A percentile compares a stretch with the other conserved stretches of the same genome.
Conservation (phyloP, 2,888 invertebrate genomes). For the Muschampia plurimacula region DNA sequence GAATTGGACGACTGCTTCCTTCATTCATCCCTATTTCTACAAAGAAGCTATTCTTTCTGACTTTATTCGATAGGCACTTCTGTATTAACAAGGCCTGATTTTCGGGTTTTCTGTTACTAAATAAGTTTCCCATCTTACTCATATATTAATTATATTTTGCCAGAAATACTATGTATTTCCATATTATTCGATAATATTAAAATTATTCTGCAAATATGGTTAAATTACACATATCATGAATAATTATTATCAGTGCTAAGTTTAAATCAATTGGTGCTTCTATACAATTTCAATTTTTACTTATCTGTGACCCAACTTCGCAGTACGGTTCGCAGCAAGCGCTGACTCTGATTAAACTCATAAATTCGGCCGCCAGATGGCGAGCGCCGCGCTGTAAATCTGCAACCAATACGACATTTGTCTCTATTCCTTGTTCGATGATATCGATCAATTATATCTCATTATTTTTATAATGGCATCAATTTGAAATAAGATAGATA, state of each 20-base stretch:
- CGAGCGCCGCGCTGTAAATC: conserved; percentile 75
- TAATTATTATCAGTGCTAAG: no score
- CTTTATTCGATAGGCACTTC: no score
- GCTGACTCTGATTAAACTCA: conserved; percentile 77
- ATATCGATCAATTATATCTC: conserved; percentile 30
- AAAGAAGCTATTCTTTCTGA: no score
- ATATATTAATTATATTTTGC: no score
- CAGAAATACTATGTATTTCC: no score
- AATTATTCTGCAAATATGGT: no score
- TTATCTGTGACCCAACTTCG: conserved; percentile 18
- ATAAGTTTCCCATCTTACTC: no score
- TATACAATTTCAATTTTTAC: neutral
- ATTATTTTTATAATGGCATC: conserved; percentile 12
- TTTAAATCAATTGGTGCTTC: neutral
- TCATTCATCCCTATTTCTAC: no score
- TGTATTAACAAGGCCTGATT: no score
- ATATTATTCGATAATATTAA: neutral
- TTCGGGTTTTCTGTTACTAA: no score
- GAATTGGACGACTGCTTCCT: no score
- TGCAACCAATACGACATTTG: conserved; percentile 80
- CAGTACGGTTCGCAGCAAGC: conserved; percentile 22
- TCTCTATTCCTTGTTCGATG: conserved; percentile 67
- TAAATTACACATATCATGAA: no score
- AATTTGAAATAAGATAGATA: neutral
- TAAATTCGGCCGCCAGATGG: conserved; percentile 81